Conservation (phyloP, 2,888 invertebrate species). For the Pandemis heparana region DNA sequence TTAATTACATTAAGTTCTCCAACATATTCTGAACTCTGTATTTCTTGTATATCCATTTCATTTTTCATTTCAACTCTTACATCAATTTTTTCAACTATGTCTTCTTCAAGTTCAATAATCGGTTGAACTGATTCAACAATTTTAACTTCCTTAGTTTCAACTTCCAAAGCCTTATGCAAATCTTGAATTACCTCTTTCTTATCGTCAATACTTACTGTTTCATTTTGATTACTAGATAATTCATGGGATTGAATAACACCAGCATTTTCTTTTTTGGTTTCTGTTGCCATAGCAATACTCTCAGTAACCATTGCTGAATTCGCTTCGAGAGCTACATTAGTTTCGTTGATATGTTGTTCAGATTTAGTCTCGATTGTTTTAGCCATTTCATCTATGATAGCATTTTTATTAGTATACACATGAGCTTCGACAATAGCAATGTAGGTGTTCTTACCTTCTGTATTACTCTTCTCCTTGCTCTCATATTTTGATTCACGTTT, state of each 20-base stretch:
- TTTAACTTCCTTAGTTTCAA: slow-evolving; percentile 31
- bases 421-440: slow-evolving; percentile 78
- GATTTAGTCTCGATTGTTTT: slow-evolving; percentile 64
- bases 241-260: slow-evolving; percentile 49
- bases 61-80: slow-evolving; percentile 50
- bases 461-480: slow-evolving; percentile 49
- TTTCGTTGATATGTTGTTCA: slow-evolving; percentile 57
- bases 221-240: slow-evolving; percentile 46
- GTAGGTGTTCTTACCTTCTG: slow-evolving; percentile 66
- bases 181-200: slow-evolving; percentile 45
- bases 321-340: slow-evolving; percentile 51
- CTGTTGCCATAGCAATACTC: slow-evolving; percentile 51
- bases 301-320: slow-evolving; percentile 47
- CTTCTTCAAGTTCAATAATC: slow-evolving; percentile 42
- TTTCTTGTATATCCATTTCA: slow-evolving; percentile 50
- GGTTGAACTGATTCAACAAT: slow-evolving; percentile 29
- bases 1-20: slow-evolving; percentile 43
- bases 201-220: slow-evolving; percentile 50
- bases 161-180: slow-evolving; percentile 31
- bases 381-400: slow-evolving; percentile 65
- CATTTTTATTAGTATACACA: slow-evolving; percentile 75
- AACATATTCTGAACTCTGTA: slow-evolving; percentile 50
- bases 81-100: slow-evolving; percentile 52
- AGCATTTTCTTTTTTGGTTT: slow-evolving; percentile 50
- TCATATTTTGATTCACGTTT: slow-evolving; percentile 55